Percentiles rank a stretch among this genome's conserved stretches.
Evolutionary conservation across 2,797 vertebrate species (phyloP).

Genomic region (Lepus townsendii): DNA sequence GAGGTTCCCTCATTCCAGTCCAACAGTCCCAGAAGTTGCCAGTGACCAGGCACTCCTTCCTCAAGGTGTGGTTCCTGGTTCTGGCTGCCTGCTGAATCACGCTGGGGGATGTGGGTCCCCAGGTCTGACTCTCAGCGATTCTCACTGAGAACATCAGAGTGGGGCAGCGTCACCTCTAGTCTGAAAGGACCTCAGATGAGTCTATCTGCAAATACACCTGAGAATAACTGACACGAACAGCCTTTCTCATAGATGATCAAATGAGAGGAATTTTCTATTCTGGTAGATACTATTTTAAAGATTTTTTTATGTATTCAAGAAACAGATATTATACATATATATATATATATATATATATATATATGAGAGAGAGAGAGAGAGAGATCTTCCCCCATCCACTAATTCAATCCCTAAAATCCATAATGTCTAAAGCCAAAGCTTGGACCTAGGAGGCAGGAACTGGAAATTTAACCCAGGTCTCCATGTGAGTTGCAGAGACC

Average conservation of each 20-base stretch:
- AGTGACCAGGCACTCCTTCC: not conserved
- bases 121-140: not conserved
- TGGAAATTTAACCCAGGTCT: too few relatives aligned
- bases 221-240: constrained; percentile 27
- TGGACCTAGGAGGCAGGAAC: too few relatives aligned
- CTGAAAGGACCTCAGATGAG: not conserved
- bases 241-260: not conserved
- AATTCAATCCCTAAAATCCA: too few relatives aligned
- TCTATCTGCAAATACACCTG: not conserved
- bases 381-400: too few relatives aligned
- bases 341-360: too few relatives aligned
- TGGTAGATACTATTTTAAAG: not conserved
- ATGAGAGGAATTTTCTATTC: constrained; percentile 8
- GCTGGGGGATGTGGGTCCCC: not conserved
- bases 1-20: not conserved
- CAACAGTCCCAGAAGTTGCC: not conserved
- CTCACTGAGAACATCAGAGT: not conserved
- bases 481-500: too few relatives aligned
- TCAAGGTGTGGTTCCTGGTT: too few relatives aligned
- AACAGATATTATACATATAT: too few relatives aligned
- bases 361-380: too few relatives aligned
- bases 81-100: not conserved
- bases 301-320: too few relatives aligned
- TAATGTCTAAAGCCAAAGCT: too few relatives aligned
- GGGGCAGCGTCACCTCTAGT: not conserved